Base-by-base conservation (phyloP, 1,140 invertebrate genomes). In the Radopholus similis region DNA sequence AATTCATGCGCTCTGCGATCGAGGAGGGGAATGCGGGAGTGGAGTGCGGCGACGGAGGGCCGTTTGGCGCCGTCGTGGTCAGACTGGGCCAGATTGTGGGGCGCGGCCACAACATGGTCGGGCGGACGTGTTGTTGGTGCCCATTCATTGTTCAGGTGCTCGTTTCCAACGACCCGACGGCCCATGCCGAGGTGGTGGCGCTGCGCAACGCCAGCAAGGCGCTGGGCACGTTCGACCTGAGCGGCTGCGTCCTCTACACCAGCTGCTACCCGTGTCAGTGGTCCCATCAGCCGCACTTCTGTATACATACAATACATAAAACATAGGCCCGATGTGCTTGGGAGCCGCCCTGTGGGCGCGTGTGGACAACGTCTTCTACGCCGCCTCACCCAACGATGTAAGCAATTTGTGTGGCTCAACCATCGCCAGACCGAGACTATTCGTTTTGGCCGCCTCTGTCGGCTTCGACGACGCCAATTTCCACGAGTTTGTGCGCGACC, bases 251-350 rank as follows among this genome's bases (percentile, higher is more conserved):
- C 44, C 69, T 81, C 11, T 81, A 81, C 68, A 82, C 77, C 8
- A 77, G 72, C 32, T 82, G 80, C 57, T 81, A 81, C 70, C 79
- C 79, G 18, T 81, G 79, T 64, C 77, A n/a, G n/a, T n/a, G n/a
- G n/a, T n/a, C n/a, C n/a, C n/a, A n/a, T n/a, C n/a, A n/a, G n/a
- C n/a, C n/a, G n/a, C n/a, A n/a, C n/a, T n/a, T n/a, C n/a, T n/a
- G n/a, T n/a, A n/a, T n/a, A n/a, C n/a, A n/a, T n/a, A n/a, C n/a
- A n/a, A n/a, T n/a, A n/a, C n/a, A n/a, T n/a, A n/a, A n/a, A n/a
- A n/a, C 4, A 5, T 1, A 38, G 40, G 34, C n/a, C 34, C 80
- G 51, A 82, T 82, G 80, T 81, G 80, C 62, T 76, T 82, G 80
- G 80, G 70, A 21, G 79, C 80, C 11, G 57, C 58, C 64, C 68